phyloP scores from a whole-genome alignment of 1,140 invertebrate species.

The Bombus superbus region DNA sequence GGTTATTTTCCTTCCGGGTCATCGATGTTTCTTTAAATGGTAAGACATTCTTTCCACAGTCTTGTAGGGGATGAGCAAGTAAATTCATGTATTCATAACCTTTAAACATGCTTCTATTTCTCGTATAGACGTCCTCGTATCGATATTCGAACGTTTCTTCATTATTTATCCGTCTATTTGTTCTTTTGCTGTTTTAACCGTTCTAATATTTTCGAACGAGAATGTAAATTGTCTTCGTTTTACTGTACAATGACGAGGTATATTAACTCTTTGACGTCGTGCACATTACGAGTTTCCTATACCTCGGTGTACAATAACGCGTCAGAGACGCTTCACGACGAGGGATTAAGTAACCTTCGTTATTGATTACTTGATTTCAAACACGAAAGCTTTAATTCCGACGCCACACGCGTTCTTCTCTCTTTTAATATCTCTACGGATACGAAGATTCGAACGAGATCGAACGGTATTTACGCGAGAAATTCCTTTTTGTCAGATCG shows the following conservation, averaged over 20 bases:
- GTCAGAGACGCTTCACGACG: background rate
- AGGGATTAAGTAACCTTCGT: background rate
- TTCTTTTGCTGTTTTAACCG: no score
- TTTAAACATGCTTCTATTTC: background rate
- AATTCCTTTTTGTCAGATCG: no score
- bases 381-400: background rate
- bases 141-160: background rate
- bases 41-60: background rate
- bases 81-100: background rate
- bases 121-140: background rate
- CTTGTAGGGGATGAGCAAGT: no score
- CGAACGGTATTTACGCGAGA: no score
- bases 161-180: no score
- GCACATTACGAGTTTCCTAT: background rate
- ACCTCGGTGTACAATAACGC: background rate
- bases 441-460: no score
- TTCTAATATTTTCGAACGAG: background rate
- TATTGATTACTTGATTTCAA: background rate
- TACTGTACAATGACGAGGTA: background rate
- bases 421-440: no score
- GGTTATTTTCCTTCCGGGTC: slow-evolving; percentile 3
- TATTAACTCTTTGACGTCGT: background rate
- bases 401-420: background rate
- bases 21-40: slow-evolving; percentile 3
- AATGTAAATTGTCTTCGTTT: background rate